Evolutionary conservation across 2,888 invertebrate species (phyloP).

Genomic region (Acheta domesticus): DNA sequence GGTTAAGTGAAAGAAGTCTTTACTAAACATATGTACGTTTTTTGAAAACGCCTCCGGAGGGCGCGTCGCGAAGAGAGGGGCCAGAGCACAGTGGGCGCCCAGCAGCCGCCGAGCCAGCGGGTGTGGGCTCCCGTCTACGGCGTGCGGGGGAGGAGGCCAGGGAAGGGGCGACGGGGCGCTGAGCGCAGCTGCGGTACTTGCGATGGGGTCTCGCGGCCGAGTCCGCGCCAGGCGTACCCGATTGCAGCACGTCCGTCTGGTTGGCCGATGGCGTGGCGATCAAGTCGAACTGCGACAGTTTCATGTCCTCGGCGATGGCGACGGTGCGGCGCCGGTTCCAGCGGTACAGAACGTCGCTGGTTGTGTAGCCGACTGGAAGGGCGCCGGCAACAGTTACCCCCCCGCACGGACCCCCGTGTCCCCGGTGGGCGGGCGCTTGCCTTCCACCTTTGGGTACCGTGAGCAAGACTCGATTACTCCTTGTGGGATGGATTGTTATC

Average conservation of each 20-base stretch:
- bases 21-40: no score
- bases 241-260: slow-evolving; percentile 52
- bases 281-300: slow-evolving; percentile 79
- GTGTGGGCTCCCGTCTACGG: no score
- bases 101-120: no score
- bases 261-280: slow-evolving; percentile 70
- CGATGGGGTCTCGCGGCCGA: background rate
- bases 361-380: slow-evolving; percentile 68
- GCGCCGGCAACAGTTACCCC: slow-evolving; percentile 22
- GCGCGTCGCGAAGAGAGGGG: no score
- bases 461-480: background rate
- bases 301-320: slow-evolving; percentile 76
- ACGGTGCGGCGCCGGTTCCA: slow-evolving; percentile 71
- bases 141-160: no score
- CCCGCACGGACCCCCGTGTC: no score
- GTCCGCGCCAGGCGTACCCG: slow-evolving; percentile 41
- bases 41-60: no score
- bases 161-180: background rate
- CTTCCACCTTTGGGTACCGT: background rate
- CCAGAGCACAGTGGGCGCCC: no score
- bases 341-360: slow-evolving; percentile 66
- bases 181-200: background rate
- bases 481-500: background rate
- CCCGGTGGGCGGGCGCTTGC: background rate
- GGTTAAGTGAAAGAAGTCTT: no score